phyloP scores from a whole-genome alignment of 2,113 vertebrate genomes.

The Bufo bufo region DNA sequence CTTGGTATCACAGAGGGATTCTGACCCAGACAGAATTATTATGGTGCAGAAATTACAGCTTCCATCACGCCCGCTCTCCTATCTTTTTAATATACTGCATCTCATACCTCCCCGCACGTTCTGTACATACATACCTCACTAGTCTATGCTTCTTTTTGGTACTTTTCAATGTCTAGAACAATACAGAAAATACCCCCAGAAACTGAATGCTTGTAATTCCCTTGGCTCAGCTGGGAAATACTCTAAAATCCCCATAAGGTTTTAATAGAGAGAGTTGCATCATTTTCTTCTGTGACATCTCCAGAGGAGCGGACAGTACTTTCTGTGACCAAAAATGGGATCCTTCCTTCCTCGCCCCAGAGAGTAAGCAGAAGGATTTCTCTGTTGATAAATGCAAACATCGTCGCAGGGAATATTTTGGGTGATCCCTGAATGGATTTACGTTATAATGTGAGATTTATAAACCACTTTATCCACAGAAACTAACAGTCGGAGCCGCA shows the following conservation, averaged over 20 bases:
- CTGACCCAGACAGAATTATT: no score
- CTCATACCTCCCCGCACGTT: no score
- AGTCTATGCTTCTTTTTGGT: background rate
- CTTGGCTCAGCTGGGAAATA: background rate
- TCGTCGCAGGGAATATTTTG: constrained; percentile 7
- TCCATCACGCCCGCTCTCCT: no score
- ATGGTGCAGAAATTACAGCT: no score
- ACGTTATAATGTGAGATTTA: constrained; percentile 24
- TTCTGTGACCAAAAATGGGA: constrained; percentile 49
- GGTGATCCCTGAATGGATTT: constrained; percentile 22
- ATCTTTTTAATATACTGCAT: no score
- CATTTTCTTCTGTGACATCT: background rate
- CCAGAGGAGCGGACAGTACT: background rate
- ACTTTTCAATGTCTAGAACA: background rate
- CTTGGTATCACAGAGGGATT: no score
- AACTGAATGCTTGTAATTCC: background rate
- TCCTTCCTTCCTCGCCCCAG: background rate
- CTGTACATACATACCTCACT: no score
- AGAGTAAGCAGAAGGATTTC: constrained; percentile 17
- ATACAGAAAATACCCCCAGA: background rate
- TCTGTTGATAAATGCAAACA: background rate
- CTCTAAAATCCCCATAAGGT: background rate
- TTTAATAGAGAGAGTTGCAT: background rate
- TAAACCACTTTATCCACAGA: constrained; percentile 25
- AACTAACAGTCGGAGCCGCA: constrained; percentile 34